Evolutionary conservation across 2,113 vertebrate species (phyloP).

Genomic region (Prochilodus magdalenae): DNA sequence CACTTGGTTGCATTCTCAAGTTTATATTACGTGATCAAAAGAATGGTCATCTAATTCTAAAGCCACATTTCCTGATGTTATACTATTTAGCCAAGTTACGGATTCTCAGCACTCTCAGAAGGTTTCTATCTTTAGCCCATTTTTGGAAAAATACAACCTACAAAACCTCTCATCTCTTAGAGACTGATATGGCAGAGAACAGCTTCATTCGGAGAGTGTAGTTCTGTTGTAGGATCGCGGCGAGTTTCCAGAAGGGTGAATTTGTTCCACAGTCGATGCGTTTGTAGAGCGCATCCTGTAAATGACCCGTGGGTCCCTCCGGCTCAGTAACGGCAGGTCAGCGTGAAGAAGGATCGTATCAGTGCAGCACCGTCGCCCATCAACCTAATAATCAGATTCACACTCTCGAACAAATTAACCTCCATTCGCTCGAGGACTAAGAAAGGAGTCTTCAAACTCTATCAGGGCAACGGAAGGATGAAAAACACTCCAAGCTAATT

Average conservation of each 20-base stretch:
- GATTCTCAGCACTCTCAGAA: too few relatives aligned
- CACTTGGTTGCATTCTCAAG: too few relatives aligned
- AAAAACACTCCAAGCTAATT: slow-evolving; percentile 46
- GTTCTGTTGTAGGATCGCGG: neutral
- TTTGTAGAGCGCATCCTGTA: neutral
- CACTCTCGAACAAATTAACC: slow-evolving; percentile 47
- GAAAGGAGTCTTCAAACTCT: slow-evolving; percentile 42
- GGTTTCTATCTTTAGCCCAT: too few relatives aligned
- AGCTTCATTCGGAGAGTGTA: too few relatives aligned
- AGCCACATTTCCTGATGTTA: too few relatives aligned
- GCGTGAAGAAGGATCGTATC: slow-evolving; percentile 25
- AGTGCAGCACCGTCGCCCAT: slow-evolving; percentile 12
- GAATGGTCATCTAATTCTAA: too few relatives aligned
- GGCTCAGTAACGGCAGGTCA: slow-evolving; percentile 1
- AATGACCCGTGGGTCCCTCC: neutral
- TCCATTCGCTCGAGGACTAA: slow-evolving; percentile 32
- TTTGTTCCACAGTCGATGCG: neutral
- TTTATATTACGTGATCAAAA: too few relatives aligned
- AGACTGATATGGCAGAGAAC: too few relatives aligned
- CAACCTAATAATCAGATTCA: slow-evolving; percentile 38
- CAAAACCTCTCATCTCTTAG: too few relatives aligned
- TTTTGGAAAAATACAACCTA: too few relatives aligned
- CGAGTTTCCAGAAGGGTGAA: neutral
- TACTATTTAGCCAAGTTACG: too few relatives aligned
- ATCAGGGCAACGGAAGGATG: slow-evolving; percentile 36